These are phyloP conservation scores for Meteorus sp. DNA, from an alignment of 1,140 invertebrate species.

Conservation along the genomic window DNA sequence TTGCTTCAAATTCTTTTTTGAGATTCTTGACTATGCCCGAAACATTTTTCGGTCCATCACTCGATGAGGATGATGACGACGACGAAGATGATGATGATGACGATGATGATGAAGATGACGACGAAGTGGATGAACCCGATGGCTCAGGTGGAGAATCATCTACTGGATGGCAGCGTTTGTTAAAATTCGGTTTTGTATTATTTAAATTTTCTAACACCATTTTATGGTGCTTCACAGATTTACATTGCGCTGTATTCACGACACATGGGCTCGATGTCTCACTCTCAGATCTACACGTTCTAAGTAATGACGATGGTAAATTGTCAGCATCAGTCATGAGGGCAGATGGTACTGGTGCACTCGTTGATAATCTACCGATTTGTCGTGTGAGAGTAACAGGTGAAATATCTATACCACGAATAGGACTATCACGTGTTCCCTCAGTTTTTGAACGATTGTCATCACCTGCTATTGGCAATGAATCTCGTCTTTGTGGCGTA, in stretches of 20 bases:
- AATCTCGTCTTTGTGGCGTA: conserved; percentile 41
- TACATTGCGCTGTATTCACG: conserved; percentile 58
- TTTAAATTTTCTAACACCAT: conserved; percentile 63
- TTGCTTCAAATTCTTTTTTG: conserved; percentile 84
- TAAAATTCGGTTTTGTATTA: conserved; percentile 52
- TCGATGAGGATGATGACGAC: conserved; percentile 24
- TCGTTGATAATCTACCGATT: conserved; percentile 62
- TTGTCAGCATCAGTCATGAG: conserved; percentile 56
- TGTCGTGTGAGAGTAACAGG: conserved; percentile 36
- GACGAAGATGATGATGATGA: too few species aligned
- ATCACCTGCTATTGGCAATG: conserved; percentile 34
- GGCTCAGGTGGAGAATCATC: conserved; percentile 52
- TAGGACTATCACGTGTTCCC: conserved; percentile 28
- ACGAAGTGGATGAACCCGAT: conserved; percentile 19
- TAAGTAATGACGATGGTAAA: conserved; percentile 41
- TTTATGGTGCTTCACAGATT: conserved; percentile 65
- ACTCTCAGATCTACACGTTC: conserved; percentile 53
- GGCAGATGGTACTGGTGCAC: conserved; percentile 66
- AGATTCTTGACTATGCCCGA: conserved; percentile 77
- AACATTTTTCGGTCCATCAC: conserved; percentile 50
- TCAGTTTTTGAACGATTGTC: conserved; percentile 29
- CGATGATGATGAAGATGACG: conserved; percentile 24
- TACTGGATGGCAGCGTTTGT: conserved; percentile 47
- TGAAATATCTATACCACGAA: conserved; percentile 49
- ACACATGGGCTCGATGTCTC: conserved; percentile 56